Conservation (phyloP, 2,797 vertebrate species). For the Prunella strophiata region DNA sequence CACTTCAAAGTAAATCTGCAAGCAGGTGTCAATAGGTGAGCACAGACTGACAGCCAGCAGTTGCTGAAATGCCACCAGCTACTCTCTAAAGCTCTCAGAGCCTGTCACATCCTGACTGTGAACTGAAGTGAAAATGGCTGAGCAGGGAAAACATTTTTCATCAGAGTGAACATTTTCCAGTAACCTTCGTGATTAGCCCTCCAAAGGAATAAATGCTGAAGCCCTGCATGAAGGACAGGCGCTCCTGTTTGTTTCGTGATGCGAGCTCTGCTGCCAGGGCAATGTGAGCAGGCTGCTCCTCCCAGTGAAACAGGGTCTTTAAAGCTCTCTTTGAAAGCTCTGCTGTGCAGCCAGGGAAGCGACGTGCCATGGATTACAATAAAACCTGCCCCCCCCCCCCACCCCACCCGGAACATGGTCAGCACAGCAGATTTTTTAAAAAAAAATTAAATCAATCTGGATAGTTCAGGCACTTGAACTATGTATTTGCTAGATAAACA, state of each 20-base stretch:
- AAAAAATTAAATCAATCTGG: conserved; percentile 5
- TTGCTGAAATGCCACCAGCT: neutral
- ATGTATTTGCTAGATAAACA: conserved; percentile 62
- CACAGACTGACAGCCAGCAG: neutral
- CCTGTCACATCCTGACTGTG: neutral
- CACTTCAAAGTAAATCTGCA: neutral
- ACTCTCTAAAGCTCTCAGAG: neutral
- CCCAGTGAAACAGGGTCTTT: neutral
- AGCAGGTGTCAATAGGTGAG: neutral
- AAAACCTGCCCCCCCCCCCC: neutral
- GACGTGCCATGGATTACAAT: neutral
- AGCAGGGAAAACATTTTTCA: neutral
- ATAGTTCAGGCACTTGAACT: conserved; percentile 24
- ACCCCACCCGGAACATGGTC: neutral
- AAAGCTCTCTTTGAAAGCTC: neutral
- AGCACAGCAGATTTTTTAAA: neutral
- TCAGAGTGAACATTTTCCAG: neutral
- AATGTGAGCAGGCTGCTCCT: neutral
- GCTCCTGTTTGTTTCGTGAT: neutral
- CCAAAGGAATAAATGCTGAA: neutral
- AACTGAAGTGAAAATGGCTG: conserved; percentile 9
- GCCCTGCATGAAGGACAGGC: neutral
- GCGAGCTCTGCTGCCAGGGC: accelerated
- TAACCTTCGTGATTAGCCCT: neutral
- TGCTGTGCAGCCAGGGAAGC: neutral